Percentiles rank a stretch among this genome's conserved stretches.
Evolutionary conservation across 2,113 vertebrate genomes (phyloP).

Genomic region (Mormyrus lacerda): DNA sequence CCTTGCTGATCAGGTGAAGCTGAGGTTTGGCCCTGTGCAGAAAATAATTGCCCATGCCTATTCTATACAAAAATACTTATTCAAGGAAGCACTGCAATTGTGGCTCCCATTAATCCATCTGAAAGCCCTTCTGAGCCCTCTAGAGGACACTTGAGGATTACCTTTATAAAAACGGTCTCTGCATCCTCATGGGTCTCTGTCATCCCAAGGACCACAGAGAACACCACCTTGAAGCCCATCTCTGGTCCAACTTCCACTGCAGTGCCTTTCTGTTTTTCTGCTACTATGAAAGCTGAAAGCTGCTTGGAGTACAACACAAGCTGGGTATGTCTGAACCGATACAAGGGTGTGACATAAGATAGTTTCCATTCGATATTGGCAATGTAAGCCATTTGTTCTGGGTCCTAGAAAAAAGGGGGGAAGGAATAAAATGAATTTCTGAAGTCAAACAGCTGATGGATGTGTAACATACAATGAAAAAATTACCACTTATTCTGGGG

Average conservation of each 20-base stretch:
- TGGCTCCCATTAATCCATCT: background rate
- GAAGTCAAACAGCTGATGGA: background rate
- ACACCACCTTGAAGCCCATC: slow-evolving; percentile 53
- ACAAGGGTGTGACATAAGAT: slow-evolving; percentile 80
- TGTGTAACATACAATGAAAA: background rate
- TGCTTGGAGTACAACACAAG: slow-evolving; percentile 69
- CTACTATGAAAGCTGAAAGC: slow-evolving; percentile 65
- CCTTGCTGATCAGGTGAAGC: background rate
- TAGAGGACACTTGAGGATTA: slow-evolving; percentile 32
- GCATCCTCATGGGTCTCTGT: slow-evolving; percentile 58
- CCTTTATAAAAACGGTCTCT: slow-evolving; percentile 76
- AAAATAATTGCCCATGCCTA: background rate
- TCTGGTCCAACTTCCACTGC: slow-evolving; percentile 67
- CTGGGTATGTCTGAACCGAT: slow-evolving; percentile 62
- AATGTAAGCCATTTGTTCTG: slow-evolving; percentile 56
- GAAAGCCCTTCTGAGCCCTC: background rate
- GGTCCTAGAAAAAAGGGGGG: slow-evolving; percentile 56
- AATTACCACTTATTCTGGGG: background rate
- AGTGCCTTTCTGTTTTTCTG: slow-evolving; percentile 76
- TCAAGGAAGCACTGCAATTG: background rate
- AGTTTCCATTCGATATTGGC: slow-evolving; percentile 76
- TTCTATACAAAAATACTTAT: background rate
- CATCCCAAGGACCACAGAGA: slow-evolving; percentile 67
- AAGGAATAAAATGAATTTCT: background rate
- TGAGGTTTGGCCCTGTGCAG: background rate